A percentile compares a stretch with the other conserved stretches of the same genome.
Conservation (phyloP, 1,140 invertebrate genomes). For the Papilio machaon region DNA sequence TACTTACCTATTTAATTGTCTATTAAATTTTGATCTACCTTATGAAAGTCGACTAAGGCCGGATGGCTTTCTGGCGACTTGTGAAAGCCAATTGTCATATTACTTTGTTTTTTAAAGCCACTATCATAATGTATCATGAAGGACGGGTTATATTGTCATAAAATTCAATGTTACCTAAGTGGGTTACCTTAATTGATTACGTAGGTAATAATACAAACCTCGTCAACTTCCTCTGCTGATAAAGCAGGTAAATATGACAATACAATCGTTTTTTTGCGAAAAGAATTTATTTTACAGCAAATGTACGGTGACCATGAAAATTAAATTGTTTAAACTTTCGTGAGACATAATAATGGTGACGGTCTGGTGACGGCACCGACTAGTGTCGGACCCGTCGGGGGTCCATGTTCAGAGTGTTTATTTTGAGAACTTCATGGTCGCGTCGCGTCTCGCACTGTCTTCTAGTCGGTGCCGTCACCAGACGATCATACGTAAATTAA, state of each 20-base stretch:
- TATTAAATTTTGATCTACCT: not conserved
- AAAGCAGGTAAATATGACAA: not conserved
- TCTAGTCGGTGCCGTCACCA: no score
- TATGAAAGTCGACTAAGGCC: not conserved
- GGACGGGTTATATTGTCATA: slow-evolving; percentile 13
- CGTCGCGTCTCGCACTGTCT: no score
- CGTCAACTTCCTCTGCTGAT: slow-evolving; percentile 2
- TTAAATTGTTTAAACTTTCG: no score
- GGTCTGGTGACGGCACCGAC: no score
- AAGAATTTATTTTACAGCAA: not conserved
- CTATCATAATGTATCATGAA: not conserved
- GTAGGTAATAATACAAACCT: slow-evolving; percentile 11
- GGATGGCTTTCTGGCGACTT: not conserved
- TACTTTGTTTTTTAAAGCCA: not conserved
- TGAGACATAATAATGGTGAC: no score
- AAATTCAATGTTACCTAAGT: slow-evolving; percentile 18
- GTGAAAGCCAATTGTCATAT: not conserved
- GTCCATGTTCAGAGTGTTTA: no score
- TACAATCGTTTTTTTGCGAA: not conserved
- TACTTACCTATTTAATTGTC: no score
- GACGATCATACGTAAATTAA: no score
- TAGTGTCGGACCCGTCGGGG: no score
- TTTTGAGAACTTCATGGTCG: no score
- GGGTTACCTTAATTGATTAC: slow-evolving; percentile 33
- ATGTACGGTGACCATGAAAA: slow-evolving; percentile 23